phyloP scores from a whole-genome alignment of 1,140 invertebrate genomes.

The Tetragnatha versicolor region DNA sequence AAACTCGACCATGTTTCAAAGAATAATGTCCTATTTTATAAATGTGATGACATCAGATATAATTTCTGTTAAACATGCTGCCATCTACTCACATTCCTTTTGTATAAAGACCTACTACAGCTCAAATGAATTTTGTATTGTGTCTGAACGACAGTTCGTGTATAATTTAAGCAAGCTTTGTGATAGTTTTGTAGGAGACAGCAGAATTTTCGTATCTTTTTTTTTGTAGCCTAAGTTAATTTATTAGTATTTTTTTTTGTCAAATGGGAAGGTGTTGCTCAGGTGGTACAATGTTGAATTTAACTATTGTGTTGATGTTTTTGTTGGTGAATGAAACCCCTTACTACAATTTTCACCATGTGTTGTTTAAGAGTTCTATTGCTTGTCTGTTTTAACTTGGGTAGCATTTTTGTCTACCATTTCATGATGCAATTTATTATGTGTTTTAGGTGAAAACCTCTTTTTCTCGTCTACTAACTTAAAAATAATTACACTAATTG shows the following conservation, averaged over 20 bases:
- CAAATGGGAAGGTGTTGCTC: constrained; percentile 15
- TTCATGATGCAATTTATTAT: too few relatives aligned
- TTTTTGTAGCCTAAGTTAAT: constrained; percentile 26
- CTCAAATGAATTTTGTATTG: constrained; percentile 31
- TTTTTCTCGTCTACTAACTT: too few relatives aligned
- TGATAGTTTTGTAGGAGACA: constrained; percentile 31
- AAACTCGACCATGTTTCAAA: not conserved
- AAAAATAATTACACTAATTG: too few relatives aligned
- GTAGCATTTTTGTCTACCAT: too few relatives aligned
- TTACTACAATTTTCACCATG: too few relatives aligned
- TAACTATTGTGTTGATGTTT: not conserved
- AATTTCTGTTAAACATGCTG: constrained; percentile 1
- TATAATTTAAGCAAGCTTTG: constrained; percentile 31
- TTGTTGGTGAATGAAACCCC: too few relatives aligned
- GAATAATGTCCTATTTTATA: constrained; percentile 1
- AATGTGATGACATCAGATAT: not conserved
- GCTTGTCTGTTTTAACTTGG: too few relatives aligned
- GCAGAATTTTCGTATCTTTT: constrained; percentile 7
- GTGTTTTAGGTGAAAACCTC: too few relatives aligned
- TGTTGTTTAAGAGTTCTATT: too few relatives aligned
- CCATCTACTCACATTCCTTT: constrained; percentile 43
- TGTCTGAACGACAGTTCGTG: constrained; percentile 27
- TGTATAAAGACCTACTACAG: constrained; percentile 11
- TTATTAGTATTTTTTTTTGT: constrained; percentile 36
- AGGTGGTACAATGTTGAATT: not conserved